Evolutionary conservation across 2,113 vertebrate species (phyloP), one percentile per base, ranked within the genome.

Genomic region (Plestiodon gilberti): DNA sequence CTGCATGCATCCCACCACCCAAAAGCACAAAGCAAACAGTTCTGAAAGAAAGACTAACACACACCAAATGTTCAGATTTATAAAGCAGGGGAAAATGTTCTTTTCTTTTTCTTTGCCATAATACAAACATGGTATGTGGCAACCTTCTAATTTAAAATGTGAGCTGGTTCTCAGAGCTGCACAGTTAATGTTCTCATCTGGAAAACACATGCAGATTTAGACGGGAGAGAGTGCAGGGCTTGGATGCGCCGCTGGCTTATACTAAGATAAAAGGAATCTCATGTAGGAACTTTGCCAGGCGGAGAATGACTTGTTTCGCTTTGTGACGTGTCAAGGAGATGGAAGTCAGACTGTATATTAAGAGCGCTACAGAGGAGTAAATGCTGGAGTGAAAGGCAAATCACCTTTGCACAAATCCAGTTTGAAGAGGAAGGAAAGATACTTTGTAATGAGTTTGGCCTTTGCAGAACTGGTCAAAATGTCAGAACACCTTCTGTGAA

Each of bases 251-350:
- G 86, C 91, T 84, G 86, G 79, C 8, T 70, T 75, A n/a, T 11
- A 71, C 78, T 3, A 1, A 84, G 83, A 92, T 83, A 77, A 87
- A 88, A 92, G 85, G 93, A 88, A 90, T 85, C 59, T 64, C 2
- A 40, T 6, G 75, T 85, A 89, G 86, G 70, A 83, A 35, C 70
- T 81, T 79, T 85, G 87, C 87, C 76, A 20, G 78, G 76, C 43
- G 87, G 85, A 90, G 88, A 61, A 89, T 84, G 88, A 59, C 71
- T 83, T 78, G 0, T 88, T 85, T 89, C 83, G 23, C 82, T 89
- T 76, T 33, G 0, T 94, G 94, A 94, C 55, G 80, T 93, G 94
- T 95, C 93, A 90, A 78, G 86, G 81, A 84, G 89, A 91, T 87
- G 67, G 23, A 67, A 81, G 82, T 1, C 75, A 84, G 6, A 73